Evolutionary conservation across 2,113 vertebrate species (phyloP).

Genomic region (Pedetes capensis): DNA sequence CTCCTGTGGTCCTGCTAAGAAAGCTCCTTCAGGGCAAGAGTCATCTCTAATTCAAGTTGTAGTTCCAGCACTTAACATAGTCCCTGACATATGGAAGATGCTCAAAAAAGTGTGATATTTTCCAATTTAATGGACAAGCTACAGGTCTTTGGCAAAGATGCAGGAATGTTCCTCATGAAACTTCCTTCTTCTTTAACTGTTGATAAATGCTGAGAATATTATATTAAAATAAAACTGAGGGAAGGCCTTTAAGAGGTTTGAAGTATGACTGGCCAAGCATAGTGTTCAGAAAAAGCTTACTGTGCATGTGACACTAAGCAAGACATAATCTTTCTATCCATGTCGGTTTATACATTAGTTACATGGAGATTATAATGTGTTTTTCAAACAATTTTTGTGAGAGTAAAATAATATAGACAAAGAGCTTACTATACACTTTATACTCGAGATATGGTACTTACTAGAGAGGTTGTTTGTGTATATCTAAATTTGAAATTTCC

Average conservation of each 20-base stretch:
- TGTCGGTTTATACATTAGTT: background rate
- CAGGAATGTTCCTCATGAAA: background rate
- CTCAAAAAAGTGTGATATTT: background rate
- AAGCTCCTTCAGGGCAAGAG: background rate
- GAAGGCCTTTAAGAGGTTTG: background rate
- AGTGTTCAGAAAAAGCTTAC: background rate
- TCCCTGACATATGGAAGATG: background rate
- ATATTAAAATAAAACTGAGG: background rate
- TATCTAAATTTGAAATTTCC: background rate
- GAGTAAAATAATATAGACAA: background rate
- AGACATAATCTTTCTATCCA: background rate
- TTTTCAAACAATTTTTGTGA: background rate
- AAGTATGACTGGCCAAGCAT: background rate
- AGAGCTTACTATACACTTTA: background rate
- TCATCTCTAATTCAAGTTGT: background rate
- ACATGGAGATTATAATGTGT: background rate
- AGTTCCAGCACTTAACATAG: background rate
- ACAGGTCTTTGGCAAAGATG: background rate
- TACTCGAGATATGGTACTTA: background rate
- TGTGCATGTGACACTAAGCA: background rate
- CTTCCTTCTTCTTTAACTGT: conserved; percentile 13
- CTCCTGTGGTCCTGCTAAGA: background rate
- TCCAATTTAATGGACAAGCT: background rate
- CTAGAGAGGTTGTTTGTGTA: background rate
- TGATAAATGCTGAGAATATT: background rate